Conservation (phyloP, 2,113 vertebrate species). For the Pseudopipra pipra region DNA sequence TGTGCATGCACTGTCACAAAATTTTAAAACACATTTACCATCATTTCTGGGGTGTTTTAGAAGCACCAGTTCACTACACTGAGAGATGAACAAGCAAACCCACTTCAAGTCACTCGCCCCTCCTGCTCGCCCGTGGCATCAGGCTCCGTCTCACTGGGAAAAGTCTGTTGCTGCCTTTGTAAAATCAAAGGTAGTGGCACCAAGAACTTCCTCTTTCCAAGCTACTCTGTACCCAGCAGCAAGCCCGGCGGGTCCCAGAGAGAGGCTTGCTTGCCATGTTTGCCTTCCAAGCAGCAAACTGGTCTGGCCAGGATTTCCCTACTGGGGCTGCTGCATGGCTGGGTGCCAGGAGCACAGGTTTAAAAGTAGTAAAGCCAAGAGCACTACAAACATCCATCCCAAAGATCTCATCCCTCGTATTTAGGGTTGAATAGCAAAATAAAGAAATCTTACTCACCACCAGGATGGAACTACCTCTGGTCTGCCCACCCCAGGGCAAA, state of each 20-base stretch:
- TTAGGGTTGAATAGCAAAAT: neutral
- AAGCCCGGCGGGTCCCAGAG: rapidly evolving
- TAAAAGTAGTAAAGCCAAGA: neutral
- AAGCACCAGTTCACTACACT: constrained; percentile 9
- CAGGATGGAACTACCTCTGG: neutral
- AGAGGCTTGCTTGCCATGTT: rapidly evolving
- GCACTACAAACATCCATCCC: neutral
- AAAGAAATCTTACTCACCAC: neutral
- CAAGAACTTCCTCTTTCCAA: neutral
- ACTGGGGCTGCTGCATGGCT: neutral
- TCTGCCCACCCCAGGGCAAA: neutral
- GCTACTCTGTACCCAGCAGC: rapidly evolving
- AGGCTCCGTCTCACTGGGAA: rapidly evolving
- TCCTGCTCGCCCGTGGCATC: rapidly evolving
- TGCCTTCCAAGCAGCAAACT: neutral
- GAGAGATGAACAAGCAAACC: constrained; percentile 1
- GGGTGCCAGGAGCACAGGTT: rapidly evolving
- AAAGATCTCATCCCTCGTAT: neutral
- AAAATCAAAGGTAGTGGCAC: neutral
- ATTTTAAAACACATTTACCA: constrained; percentile 68
- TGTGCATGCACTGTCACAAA: constrained; percentile 68
- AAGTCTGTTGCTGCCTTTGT: neutral
- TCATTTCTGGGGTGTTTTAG: constrained; percentile 57
- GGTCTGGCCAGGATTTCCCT: neutral
- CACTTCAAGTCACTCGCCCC: neutral